A percentile compares a stretch with the other conserved stretches of the same genome.
Evolutionary conservation across 2,888 invertebrate genomes (phyloP).

Genomic region (Pachydiplax longipennis): DNA sequence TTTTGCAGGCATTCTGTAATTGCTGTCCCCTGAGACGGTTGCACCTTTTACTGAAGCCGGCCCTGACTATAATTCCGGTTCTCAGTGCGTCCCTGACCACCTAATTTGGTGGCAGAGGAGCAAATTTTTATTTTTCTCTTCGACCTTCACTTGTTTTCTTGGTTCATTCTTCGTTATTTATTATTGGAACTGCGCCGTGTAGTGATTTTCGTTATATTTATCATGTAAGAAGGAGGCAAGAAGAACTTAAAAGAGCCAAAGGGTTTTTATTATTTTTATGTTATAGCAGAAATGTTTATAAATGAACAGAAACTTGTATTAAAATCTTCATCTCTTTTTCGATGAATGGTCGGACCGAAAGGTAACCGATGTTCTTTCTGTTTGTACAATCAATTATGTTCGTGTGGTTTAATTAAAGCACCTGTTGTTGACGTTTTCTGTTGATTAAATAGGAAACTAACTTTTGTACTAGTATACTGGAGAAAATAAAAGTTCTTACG

Average conservation of each 20-base stretch:
- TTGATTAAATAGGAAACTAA: constrained; percentile 36
- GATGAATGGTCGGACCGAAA: background rate
- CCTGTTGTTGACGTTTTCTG: constrained; percentile 29
- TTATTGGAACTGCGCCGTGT: background rate
- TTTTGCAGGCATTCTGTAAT: too few species aligned
- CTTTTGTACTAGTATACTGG: constrained; percentile 41
- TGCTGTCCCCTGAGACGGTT: too few species aligned
- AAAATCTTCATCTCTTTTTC: background rate
- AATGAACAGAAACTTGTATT: background rate
- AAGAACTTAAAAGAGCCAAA: background rate
- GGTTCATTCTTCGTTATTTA: background rate
- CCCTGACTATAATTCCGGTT: too few species aligned
- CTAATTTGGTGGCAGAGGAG: background rate
- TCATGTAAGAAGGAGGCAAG: background rate
- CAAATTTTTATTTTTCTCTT: background rate
- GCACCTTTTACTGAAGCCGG: too few species aligned
- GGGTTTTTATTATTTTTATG: constrained; percentile 1
- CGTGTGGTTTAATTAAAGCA: background rate
- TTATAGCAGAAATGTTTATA: background rate
- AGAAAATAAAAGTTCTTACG: constrained; percentile 38
- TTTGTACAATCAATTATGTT: constrained; percentile 8
- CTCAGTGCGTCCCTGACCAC: too few species aligned
- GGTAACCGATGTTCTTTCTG: background rate
- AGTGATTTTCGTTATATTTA: background rate
- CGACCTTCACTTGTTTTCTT: background rate